Base-by-base conservation (phyloP, 2,888 invertebrate species). In the Microplitis deprimator region DNA sequence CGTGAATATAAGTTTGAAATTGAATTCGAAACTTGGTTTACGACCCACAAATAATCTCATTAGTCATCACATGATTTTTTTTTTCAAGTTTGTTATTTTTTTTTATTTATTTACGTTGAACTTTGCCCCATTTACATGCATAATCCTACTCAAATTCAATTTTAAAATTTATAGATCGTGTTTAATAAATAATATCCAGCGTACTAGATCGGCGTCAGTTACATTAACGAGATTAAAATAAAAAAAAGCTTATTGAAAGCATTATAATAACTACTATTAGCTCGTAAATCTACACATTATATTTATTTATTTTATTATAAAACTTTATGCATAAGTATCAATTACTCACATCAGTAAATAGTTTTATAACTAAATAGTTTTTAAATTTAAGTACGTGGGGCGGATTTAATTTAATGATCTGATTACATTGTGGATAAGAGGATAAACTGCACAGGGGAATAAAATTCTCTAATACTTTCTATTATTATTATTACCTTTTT, bases 181-280 rank as follows among this genome's bases (percentile, higher is more conserved):
- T 20, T 65, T 38, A 61, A 77, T 77, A 80, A 82, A 79, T 29
- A 79, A 79, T 80, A 89, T 83, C 89, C 89, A 89, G 88, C 89
- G 89, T 89, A 89, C 89, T 89, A 89, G 89, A 89, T 85, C 87
- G 50, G 88, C 83, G 61, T 73, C 64, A 80, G 85, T 84, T 80
- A 83, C 79, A 84, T 84, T 84, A 81, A 82, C 77, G 83, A 83
- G 84, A 83, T 50, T 50, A 84, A 73, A 68, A 77, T 77, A 71
- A 29, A 70, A 29, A 78, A 67, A 81, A 82, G 80, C 78, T 80
- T 79, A 77, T 85, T 84, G 85, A 85, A 87, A 87, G 87, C 85
- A 80, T 83, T 82, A 79, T 82, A 81, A 20, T 61, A 16, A 62
- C 62, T 62, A 17, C 62, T 62, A 62, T 62, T 62, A 17, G 62